phyloP scores from a whole-genome alignment of 1,140 invertebrate genomes.

The Pentalonia nigronervosa region DNA sequence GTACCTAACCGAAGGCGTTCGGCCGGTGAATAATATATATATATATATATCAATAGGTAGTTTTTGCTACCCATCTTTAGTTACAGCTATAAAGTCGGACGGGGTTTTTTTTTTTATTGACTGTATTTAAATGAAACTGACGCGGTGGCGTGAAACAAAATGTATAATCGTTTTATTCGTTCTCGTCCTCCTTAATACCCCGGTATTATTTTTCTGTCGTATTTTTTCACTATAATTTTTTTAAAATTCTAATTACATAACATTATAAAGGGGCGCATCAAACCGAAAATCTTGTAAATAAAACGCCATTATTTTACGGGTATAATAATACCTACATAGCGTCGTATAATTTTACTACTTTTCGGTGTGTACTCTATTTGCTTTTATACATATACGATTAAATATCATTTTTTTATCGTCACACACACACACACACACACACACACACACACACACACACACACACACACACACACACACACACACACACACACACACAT shows the following conservation, averaged over 20 bases:
- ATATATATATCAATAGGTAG: not conserved
- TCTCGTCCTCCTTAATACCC: not conserved
- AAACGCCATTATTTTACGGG: not conserved
- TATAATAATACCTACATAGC: no score
- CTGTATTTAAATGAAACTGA: conserved; percentile 5
- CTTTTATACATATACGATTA: not conserved
- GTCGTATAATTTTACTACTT: not conserved
- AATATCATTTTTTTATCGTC: not conserved
- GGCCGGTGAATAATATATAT: not conserved
- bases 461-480: not conserved
- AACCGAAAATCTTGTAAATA: conserved; percentile 10
- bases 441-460: no score
- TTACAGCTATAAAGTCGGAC: not conserved
- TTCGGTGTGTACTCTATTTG: not conserved
- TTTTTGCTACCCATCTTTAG: not conserved
- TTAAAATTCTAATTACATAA: not conserved
- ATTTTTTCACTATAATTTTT: not conserved
- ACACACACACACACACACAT: not conserved
- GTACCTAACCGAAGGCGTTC: not conserved
- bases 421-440: not conserved
- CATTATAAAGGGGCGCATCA: not conserved
- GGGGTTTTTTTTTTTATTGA: not conserved
- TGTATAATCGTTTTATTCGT: conserved; percentile 5
- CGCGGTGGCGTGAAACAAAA: not conserved
- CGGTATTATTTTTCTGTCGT: not conserved